These are phyloP conservation scores for Mactromeris polynyma DNA, from an alignment of 2,888 invertebrate genomes.

Conservation along the genomic window DNA sequence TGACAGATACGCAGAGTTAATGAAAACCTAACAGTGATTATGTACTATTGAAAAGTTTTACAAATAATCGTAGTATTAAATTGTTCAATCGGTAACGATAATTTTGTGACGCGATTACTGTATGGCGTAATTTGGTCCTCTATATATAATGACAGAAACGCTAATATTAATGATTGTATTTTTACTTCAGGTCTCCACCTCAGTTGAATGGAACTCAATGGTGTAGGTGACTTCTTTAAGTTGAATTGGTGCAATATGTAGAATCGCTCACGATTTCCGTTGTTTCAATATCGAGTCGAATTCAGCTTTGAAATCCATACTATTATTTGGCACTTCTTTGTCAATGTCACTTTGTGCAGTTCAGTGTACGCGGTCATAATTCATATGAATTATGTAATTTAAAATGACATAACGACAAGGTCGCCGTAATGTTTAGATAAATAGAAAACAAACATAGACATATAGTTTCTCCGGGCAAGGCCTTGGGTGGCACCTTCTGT, in stretches of 20 bases:
- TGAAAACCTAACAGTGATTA: conserved; percentile 29
- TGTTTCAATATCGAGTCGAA: not conserved
- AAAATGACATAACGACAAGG: conserved; percentile 16
- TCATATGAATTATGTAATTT: not conserved
- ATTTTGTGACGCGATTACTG: conserved; percentile 24
- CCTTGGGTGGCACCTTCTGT: not conserved
- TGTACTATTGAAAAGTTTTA: conserved; percentile 29
- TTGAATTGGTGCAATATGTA: not conserved
- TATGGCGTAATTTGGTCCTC: conserved; percentile 51
- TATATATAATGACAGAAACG: conserved; percentile 31
- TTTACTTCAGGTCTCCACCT: not conserved
- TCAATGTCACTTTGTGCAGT: conserved; percentile 1
- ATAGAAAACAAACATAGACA: not conserved
- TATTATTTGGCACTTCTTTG: not conserved
- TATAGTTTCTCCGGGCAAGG: not conserved
- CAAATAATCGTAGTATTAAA: conserved; percentile 43
- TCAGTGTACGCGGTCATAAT: not conserved
- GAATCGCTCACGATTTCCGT: not conserved
- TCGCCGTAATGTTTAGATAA: not conserved
- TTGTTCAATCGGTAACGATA: conserved; percentile 27
- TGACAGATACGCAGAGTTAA: conserved; percentile 49
- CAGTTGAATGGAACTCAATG: not conserved
- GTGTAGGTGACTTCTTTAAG: not conserved
- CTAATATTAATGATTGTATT: conserved; percentile 9
- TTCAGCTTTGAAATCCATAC: not conserved